A percentile compares a stretch with the other conserved stretches of the same genome.
Evolutionary conservation across 1,140 invertebrate genomes (phyloP).

Genomic region (Palaemon carinicauda): DNA sequence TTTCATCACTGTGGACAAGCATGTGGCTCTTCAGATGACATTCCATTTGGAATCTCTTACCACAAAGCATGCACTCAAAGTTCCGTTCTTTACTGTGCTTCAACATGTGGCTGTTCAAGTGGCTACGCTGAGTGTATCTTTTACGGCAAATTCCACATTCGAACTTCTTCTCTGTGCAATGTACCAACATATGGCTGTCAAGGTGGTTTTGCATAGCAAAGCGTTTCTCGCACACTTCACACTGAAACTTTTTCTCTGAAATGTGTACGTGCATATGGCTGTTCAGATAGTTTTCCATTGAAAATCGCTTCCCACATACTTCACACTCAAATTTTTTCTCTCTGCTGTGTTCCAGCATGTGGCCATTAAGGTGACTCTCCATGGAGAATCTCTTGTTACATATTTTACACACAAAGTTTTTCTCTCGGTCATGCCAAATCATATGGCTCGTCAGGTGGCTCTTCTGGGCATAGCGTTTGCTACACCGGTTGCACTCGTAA

Average conservation of each 20-base stretch:
- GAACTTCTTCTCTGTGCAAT: conserved; percentile 58
- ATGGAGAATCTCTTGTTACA: conserved; percentile 43
- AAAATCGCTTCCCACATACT: conserved; percentile 34
- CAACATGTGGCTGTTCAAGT: conserved; percentile 53
- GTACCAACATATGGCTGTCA: conserved; percentile 59
- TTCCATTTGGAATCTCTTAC: conserved; percentile 43
- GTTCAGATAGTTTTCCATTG: conserved; percentile 38
- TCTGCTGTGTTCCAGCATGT: conserved; percentile 43
- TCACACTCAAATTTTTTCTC: conserved; percentile 45
- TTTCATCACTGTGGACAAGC: conserved; percentile 75
- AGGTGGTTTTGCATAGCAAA: conserved; percentile 58
- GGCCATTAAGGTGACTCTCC: conserved; percentile 44
- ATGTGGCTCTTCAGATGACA: conserved; percentile 83
- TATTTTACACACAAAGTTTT: conserved; percentile 46
- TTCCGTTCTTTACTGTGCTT: conserved; percentile 61
- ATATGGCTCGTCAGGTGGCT: conserved; percentile 44
- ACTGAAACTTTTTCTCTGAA: conserved; percentile 41
- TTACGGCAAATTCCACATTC: conserved; percentile 60
- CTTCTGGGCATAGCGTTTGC: conserved; percentile 41
- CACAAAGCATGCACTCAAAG: conserved; percentile 39
- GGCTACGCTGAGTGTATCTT: conserved; percentile 33
- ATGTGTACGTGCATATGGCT: conserved; percentile 44
- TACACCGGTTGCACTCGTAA: conserved; percentile 31
- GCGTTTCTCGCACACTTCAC: conserved; percentile 49
- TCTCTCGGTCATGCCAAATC: conserved; percentile 32